phyloP scores from a whole-genome alignment of 2,113 vertebrate genomes.

The Panurus biarmicus region DNA sequence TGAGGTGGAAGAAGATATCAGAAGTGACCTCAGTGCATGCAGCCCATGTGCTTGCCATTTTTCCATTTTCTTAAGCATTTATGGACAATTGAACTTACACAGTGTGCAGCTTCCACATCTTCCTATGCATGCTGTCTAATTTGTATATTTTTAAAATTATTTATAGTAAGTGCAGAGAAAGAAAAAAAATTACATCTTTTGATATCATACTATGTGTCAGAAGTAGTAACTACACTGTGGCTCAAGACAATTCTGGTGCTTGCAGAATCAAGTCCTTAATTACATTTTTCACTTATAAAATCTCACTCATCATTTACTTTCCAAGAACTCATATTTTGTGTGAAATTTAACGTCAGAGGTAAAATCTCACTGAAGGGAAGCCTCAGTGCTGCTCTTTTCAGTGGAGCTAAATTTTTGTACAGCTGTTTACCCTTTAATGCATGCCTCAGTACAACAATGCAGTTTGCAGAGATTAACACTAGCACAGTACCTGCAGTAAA shows the following conservation, averaged over 20 bases:
- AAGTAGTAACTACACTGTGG: neutral
- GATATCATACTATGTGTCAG: too few species aligned
- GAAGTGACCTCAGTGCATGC: neutral
- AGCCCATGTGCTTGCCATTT: neutral
- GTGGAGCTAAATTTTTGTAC: neutral
- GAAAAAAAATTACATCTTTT: neutral
- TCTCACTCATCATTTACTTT: neutral
- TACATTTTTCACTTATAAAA: neutral
- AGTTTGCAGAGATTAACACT: neutral
- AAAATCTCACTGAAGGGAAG: neutral
- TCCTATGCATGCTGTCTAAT: neutral
- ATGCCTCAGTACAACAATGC: neutral
- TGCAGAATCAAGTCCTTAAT: neutral
- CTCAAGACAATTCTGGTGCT: neutral
- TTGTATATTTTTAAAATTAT: neutral
- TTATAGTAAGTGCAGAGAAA: neutral
- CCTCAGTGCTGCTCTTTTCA: neutral
- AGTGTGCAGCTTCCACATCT: neutral
- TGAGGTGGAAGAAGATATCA: slow-evolving; percentile 3
- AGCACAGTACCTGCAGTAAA: neutral
- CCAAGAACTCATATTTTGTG: neutral
- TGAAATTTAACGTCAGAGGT: neutral
- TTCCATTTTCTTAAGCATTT: slow-evolving; percentile 23
- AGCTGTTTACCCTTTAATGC: neutral
- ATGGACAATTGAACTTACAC: neutral